Evolutionary conservation across 2,888 invertebrate species (phyloP), one percentile per base, ranked within the genome.

Genomic region (Platycheirus albimanus): DNA sequence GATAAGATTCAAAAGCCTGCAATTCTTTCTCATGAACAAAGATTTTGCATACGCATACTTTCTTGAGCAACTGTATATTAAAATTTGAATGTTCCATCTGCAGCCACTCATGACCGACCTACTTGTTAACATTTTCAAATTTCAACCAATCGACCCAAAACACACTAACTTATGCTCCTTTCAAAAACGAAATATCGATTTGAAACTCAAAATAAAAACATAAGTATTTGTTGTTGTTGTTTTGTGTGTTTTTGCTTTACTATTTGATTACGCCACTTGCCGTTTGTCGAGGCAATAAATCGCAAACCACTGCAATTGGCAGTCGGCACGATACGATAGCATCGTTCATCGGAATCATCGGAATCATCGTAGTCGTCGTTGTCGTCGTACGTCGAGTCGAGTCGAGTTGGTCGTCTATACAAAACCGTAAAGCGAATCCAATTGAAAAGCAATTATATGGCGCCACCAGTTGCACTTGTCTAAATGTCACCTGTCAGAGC

Each of bases 361-460:
- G 38, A 13, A 38, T 38, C 19, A n/a, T 33, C 28, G 30, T 41
- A 10, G 51, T 24, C 36, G 24, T 38, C 20, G 38, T 0, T 7
- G 10, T 24, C 17, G 38, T n/a, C 15, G 15, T 17, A 11, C 15
- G 15, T 17, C 13, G 43, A 6, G n/a, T 51, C 20, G 17, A 10
- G 28, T 10, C 47, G 30, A n/a, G 3, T 36, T 10, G 10, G 6
- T 38, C 20, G 13, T 24, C 41, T 58, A 41, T 58, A 24, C 1
- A 58, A 63, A 63, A 47, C 33, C 45, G 19, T 19, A 63, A 33
- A 47, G 69, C 36, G 52, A 56, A 13, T 54, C 15, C 63, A 83
- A 83, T 83, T 72, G 78, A 78, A 83, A 77, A 72, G 78, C 78
- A 83, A 83, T 83, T 83, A 83, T 45, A 52, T 67, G 72, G 71